Base-by-base conservation (phyloP, 35 echinoderm and acorn worm species). In the Apostichopus parvimensis region DNA sequence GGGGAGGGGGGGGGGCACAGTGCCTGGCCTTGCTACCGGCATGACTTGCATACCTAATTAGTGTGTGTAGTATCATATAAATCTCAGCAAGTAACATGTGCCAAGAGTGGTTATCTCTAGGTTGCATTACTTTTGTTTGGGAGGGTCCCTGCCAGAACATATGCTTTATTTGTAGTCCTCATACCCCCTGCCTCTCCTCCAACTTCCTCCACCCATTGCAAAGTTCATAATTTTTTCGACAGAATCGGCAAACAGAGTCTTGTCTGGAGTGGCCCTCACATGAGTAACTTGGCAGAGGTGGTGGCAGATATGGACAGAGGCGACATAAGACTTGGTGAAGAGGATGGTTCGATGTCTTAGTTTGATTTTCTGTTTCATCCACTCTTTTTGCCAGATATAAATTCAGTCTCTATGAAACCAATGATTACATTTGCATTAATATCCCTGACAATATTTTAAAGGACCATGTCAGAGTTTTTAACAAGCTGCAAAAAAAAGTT, bases 301-400 rank as follows among this genome's bases (percentile, higher is more conserved):
- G 89, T 99, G 52, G 91, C 89, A 64, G 97, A 99, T 82, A 66
- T 99, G 54, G 97, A 99, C 93, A 96, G 92, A 89, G 95, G 93
- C 53, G 90, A 81, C 34, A 88, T 95, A 54, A 99, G 95, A 87
- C 90, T 93, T 56, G 97, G 95, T 81, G 82, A 99, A 84, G 91
- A 95, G n/a, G 77, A 92, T 81, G 77, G 78, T 92, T 80, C 21
- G 73, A 79, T 91, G 73, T 77, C 55, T 23, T 53, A 57, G 77
- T 79, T 91, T 91, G 56, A 79, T 91, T 91, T 59, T 80, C 89
- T 56, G 73, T 79, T 91, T 53, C n/a, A 57, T 22, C 76, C 5
- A 45, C 5, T 73, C 86, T 1, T 79, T 79, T 70, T 20, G 14
- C 59, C 73, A 91, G 56, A 80, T 80, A 58, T 91, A 15, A 79